Conservation (phyloP, 2,113 vertebrate species). For the Nibea albiflora region DNA sequence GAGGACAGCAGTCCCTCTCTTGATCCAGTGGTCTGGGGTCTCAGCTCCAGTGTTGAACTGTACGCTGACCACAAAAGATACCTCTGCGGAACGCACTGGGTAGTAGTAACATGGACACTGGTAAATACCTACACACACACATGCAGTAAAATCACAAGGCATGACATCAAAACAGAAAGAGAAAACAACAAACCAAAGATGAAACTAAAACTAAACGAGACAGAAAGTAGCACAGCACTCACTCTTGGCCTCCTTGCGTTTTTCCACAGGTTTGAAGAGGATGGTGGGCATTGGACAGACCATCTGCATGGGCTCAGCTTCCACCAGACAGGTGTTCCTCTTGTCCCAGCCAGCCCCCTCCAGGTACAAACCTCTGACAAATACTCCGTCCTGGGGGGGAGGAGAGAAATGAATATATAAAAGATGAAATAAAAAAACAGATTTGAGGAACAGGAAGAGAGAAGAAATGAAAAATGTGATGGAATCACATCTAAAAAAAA, state of each 20-base stretch:
- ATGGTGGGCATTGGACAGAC: conserved; percentile 91
- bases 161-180: background rate
- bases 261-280: conserved; percentile 89
- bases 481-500: conserved; percentile 33
- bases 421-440: background rate
- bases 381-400: conserved; percentile 88
- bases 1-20: conserved; percentile 90
- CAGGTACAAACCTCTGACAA: conserved; percentile 87
- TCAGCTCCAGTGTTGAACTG: conserved; percentile 86
- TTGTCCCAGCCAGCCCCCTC: conserved; percentile 92
- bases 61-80: conserved; percentile 88
- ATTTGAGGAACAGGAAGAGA: background rate
- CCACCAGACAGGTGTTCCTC: conserved; percentile 87
- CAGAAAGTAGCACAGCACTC: conserved; percentile 26
- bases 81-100: conserved; percentile 84
- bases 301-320: conserved; percentile 91
- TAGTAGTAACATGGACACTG: conserved; percentile 91
- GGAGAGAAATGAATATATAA: background rate
- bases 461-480: conserved; percentile 42
- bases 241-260: conserved; percentile 90
- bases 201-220: background rate
- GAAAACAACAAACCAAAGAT: background rate
- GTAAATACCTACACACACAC: conserved; percentile 82
- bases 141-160: background rate
- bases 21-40: conserved; percentile 89